Evolutionary conservation across 2,888 invertebrate genomes (phyloP), one percentile per base, ranked within the genome.

Genomic region (Dioctria rufipes): DNA sequence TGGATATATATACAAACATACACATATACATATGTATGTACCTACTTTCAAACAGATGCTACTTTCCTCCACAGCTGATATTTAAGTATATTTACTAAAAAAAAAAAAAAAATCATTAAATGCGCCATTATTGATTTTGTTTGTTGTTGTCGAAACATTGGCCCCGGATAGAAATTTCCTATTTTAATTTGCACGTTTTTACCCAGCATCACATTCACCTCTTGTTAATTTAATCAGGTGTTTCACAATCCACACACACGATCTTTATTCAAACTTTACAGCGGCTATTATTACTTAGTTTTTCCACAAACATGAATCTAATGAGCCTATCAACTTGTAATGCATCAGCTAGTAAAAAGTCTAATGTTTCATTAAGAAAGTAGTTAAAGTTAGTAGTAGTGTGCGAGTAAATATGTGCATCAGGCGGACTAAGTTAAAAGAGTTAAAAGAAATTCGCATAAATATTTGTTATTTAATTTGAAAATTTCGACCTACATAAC

Each of bases 101-200:
- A 43, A 43, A 67, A 46, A 49, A 43, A 43, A 65, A 65, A 65
- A 25, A 25, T 25, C 25, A 25, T 25, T 25, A 25, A 25, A 25
- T 2, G 25, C 65, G 39, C 65, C 65, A 65, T 65, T 65, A 65
- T 65, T 65, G 65, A 67, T 67, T 67, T 67, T 67, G 67, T 46
- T 67, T 46, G 25, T 42, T 11, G 6, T n/a, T 25, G 25, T 25
- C 65, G 37, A 46, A 67, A 67, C 67, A 6, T 25, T 25, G 25
- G 25, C 25, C 43, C 46, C 46, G 25, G 49, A 67, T 49, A 43
- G 67, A 67, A 67, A 67, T 49, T 37, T 49, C 25, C 37, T 67
- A 25, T 25, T 25, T 25, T 67, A 11, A 46, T 25, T 67, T 67
- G 67, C 67, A 67, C 46, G 67, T 25, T 46, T 67, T 67, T 46